These are phyloP conservation scores for Siderastrea siderea DNA, from an alignment of 92 coral and sea anemone genomes.

Conservation along the genomic window DNA sequence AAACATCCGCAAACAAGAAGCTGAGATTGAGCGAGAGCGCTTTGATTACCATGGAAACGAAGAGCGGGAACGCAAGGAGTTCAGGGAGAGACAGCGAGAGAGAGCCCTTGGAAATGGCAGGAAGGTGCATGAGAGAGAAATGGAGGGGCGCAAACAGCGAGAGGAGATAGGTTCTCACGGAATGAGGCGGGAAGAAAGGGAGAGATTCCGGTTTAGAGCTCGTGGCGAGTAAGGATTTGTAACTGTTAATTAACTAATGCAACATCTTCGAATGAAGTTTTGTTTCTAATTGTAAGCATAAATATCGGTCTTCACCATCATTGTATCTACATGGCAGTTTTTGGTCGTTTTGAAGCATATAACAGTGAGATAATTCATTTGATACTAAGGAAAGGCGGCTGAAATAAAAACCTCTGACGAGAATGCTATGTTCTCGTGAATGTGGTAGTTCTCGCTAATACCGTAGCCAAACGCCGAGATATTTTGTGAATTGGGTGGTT, in stretches of 20 bases:
- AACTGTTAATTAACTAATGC: background rate
- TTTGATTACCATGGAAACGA: conserved; percentile 41
- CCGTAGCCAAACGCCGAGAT: too few species aligned
- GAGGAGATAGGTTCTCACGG: conserved; percentile 60
- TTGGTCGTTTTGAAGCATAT: background rate
- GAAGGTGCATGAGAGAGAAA: conserved; percentile 66
- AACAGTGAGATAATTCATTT: background rate
- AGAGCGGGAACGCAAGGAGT: conserved; percentile 64
- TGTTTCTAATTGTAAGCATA: background rate
- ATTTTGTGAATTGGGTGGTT: too few species aligned
- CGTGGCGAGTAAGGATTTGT: conserved; percentile 30
- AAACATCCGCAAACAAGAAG: conserved; percentile 49
- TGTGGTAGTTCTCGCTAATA: too few species aligned
- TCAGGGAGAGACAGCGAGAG: conserved; percentile 72
- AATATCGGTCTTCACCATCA: background rate
- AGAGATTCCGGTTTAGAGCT: conserved; percentile 75
- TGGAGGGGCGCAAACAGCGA: conserved; percentile 79
- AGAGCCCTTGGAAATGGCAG: conserved; percentile 46
- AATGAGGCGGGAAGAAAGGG: conserved; percentile 62
- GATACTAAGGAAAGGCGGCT: background rate
- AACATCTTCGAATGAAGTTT: background rate
- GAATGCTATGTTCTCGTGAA: too few species aligned
- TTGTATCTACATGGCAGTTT: background rate
- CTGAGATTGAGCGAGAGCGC: conserved; percentile 53
- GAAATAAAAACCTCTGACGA: too few species aligned